Base-by-base conservation (phyloP, 2,797 vertebrate species). In the Ctenochaetus hawaiiensis region DNA sequence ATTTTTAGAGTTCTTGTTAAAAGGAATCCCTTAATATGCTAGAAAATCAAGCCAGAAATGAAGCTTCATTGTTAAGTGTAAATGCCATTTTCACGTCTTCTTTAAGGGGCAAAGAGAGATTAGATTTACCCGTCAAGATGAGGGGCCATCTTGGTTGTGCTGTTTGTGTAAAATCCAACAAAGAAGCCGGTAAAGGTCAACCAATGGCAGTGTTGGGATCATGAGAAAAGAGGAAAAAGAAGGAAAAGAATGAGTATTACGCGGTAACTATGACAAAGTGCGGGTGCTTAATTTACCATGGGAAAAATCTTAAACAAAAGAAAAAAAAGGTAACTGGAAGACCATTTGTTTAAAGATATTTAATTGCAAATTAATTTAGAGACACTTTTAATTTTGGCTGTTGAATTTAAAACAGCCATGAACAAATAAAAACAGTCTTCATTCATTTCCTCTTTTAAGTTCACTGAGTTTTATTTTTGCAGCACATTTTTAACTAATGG, bases 121-220 rank as follows among this genome's bases (percentile, higher is more conserved):
- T 0, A 17, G 47, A 67, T 30, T 72, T 96, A 99, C 98, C 97
- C 97, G 83, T 99, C 98, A 0, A 99, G 96, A 87, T 99, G 98
- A 72, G 98, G 97, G 34, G 98, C 98, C 74, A 92, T 96, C 92
- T 98, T 99, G 57, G 98, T 99, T 80, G 98, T 99, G 94, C 98
- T 99, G 95, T 92, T 94, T 84, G 89, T 45, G 37, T 62, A 83
- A 49, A 80, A 84, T 58, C 64, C 72, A 88, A 77, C 65, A 75
- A 83, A 77, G 73, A 85, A 88, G 90, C 85, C 83, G 78, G 77
- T 86, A 53, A 77, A 78, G 91, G 91, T 84, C 81, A 63, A 89
- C 91, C 94, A 92, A 87, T 82, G 90, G 88, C 75, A 83, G 56
- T 78, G 73, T 76, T 52, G 37, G 60, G 78, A 73, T 60, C 87